A percentile compares a stretch with the other conserved stretches of the same genome.
These are phyloP conservation scores for Malacoctenus gilli DNA, from an alignment of 2,797 vertebrate genomes.

Conservation along the genomic window DNA sequence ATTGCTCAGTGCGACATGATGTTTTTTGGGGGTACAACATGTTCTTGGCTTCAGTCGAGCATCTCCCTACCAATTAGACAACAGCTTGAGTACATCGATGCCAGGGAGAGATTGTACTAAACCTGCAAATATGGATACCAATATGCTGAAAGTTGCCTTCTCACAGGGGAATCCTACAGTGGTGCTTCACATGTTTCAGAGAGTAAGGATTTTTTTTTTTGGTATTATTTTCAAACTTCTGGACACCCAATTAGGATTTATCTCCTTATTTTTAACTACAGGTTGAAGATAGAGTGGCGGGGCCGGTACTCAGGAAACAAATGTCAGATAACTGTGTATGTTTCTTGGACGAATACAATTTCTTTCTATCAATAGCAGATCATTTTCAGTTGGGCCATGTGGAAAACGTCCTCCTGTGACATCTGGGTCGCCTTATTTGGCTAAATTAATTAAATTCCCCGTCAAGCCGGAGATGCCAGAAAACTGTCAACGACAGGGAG, in stretches of 20 bases:
- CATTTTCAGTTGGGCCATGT: slow-evolving; percentile 12
- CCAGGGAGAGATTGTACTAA: not conserved
- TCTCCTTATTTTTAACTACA: not conserved
- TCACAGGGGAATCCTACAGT: not conserved
- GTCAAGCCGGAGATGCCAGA: slow-evolving; percentile 40
- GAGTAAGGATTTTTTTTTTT: too few species aligned
- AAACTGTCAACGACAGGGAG: slow-evolving; percentile 59
- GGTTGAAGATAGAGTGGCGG: too few species aligned
- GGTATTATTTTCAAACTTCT: too few species aligned
- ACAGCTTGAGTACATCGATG: slow-evolving; percentile 15
- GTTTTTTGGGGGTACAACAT: slow-evolving; percentile 12
- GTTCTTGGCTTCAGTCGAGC: slow-evolving; percentile 3
- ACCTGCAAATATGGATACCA: slow-evolving; percentile 5
- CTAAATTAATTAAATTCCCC: slow-evolving; percentile 36
- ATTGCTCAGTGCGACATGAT: slow-evolving; percentile 15
- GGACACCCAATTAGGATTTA: not conserved
- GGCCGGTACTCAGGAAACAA: too few species aligned
- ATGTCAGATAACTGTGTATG: too few species aligned
- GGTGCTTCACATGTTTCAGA: too few species aligned
- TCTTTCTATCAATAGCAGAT: slow-evolving; percentile 15
- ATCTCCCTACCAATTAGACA: slow-evolving; percentile 18
- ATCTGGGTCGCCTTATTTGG: slow-evolving; percentile 38
- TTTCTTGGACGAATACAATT: too few species aligned
- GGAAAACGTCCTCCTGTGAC: slow-evolving; percentile 37
- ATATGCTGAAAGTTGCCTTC: not conserved